A percentile compares a stretch with the other conserved stretches of the same genome.
Conservation (phyloP, 1,140 invertebrate species). For the Drosophila pruinosa region DNA sequence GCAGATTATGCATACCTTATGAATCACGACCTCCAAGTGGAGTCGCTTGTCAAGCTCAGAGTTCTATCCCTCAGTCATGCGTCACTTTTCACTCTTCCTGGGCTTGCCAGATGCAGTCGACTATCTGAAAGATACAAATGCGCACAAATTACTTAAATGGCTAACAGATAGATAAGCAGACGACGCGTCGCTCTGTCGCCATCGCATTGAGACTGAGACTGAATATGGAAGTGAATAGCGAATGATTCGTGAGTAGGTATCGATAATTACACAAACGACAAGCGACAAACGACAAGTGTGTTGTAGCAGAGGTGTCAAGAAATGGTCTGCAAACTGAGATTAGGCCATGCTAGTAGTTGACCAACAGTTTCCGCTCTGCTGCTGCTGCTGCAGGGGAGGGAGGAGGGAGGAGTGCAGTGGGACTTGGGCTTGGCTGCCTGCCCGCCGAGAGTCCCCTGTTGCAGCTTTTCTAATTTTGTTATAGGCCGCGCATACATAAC, state of each 20-base stretch:
- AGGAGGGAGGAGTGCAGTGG: not conserved
- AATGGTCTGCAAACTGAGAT: slow-evolving; percentile 17
- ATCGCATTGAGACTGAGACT: too few relatives aligned
- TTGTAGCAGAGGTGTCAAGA: slow-evolving; percentile 31
- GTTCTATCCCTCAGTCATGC: not conserved
- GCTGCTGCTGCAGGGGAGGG: slow-evolving; percentile 24
- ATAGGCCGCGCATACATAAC: slow-evolving; percentile 41
- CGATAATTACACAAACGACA: slow-evolving; percentile 22
- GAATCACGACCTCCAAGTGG: slow-evolving; percentile 6
- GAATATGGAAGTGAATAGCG: slow-evolving; percentile 14
- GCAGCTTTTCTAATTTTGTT: slow-evolving; percentile 67
- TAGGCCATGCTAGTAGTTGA: not conserved
- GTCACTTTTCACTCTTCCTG: not conserved
- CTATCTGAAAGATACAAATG: not conserved
- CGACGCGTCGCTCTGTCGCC: slow-evolving; percentile 1
- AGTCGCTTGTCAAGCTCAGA: not conserved
- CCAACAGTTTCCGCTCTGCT: slow-evolving; percentile 65
- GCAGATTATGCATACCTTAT: slow-evolving; percentile 33
- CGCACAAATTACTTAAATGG: not conserved
- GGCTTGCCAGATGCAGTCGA: not conserved
- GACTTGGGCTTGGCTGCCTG: slow-evolving; percentile 4
- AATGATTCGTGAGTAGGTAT: slow-evolving; percentile 11
- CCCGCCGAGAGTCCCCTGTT: not conserved
- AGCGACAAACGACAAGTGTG: not conserved
- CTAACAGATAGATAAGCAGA: not conserved